These are phyloP conservation scores for Drosophila orena DNA, from an alignment of 1,140 invertebrate genomes.

Conservation along the genomic window DNA sequence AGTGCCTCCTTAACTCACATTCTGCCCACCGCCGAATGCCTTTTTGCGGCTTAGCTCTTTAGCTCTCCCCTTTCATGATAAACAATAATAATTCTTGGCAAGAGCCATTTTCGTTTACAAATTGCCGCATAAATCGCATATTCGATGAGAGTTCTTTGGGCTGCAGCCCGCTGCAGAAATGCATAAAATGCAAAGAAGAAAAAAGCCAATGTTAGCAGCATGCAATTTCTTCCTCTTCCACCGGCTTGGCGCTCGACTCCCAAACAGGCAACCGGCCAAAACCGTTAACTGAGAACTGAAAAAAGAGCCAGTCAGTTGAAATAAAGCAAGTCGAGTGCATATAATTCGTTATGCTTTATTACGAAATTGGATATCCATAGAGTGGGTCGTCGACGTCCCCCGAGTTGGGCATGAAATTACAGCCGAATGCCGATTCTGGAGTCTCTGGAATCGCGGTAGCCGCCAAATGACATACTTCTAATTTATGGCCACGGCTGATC, in stretches of 20 bases:
- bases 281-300: slow-evolving; percentile 63
- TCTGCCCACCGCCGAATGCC: slow-evolving; percentile 17
- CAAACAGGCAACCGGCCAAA: slow-evolving; percentile 52
- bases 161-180: slow-evolving; percentile 46
- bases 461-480: slow-evolving; percentile 80
- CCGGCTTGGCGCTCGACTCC: slow-evolving; percentile 34
- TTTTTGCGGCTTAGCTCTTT: slow-evolving; percentile 44
- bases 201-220: slow-evolving; percentile 33
- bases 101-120: slow-evolving; percentile 83
- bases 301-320: slow-evolving; percentile 45
- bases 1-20: slow-evolving; percentile 44
- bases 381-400: slow-evolving; percentile 46
- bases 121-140: slow-evolving; percentile 84
- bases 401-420: slow-evolving; percentile 65
- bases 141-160: slow-evolving; percentile 76
- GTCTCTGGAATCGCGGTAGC: slow-evolving; percentile 57
- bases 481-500: slow-evolving; percentile 67
- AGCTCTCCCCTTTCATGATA: slow-evolving; percentile 64
- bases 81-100: slow-evolving; percentile 84
- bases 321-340: slow-evolving; percentile 83
- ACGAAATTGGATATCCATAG: slow-evolving; percentile 82
- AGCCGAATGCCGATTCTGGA: slow-evolving; percentile 60
- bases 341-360: slow-evolving; percentile 84
- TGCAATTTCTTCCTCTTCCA: slow-evolving; percentile 64
- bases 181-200: slow-evolving; percentile 68